phyloP scores from a whole-genome alignment of 2,888 invertebrate species.

The Ornithoptera priamus region DNA sequence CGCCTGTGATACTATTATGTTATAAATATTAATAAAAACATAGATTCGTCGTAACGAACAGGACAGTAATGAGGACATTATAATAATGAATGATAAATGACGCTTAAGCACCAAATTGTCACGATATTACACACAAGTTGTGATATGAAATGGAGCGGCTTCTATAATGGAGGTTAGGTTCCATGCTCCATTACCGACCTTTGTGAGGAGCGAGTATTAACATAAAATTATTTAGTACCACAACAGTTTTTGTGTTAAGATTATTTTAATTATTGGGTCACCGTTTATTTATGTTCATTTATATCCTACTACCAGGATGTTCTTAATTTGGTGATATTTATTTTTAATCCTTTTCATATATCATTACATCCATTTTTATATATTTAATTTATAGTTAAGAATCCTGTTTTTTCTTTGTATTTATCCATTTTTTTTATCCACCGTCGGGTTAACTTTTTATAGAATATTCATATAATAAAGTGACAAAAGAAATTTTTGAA shows the following conservation, averaged over 20 bases:
- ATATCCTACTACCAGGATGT: background rate
- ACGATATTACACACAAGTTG: constrained; percentile 19
- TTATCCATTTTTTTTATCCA: too few species aligned
- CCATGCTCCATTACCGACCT: constrained; percentile 53
- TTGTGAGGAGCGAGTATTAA: constrained; percentile 57
- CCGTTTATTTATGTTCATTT: background rate
- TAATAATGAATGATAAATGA: constrained; percentile 15
- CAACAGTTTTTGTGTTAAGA: constrained; percentile 30
- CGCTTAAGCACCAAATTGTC: constrained; percentile 8
- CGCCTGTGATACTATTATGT: too few species aligned
- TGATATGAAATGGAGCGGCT: constrained; percentile 44
- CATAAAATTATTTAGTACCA: constrained; percentile 53
- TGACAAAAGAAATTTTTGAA: too few species aligned
- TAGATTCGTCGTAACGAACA: background rate
- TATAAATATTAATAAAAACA: too few species aligned
- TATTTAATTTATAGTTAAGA: too few species aligned
- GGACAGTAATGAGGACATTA: background rate
- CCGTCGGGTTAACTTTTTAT: too few species aligned
- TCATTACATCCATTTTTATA: too few species aligned
- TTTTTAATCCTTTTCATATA: too few species aligned
- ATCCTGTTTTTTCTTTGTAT: too few species aligned
- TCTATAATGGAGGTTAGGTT: constrained; percentile 41
- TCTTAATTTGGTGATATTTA: background rate
- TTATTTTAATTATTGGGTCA: background rate
- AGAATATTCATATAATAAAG: too few species aligned